Conservation (phyloP, 1,140 invertebrate genomes). For the Drosophila funebris region DNA sequence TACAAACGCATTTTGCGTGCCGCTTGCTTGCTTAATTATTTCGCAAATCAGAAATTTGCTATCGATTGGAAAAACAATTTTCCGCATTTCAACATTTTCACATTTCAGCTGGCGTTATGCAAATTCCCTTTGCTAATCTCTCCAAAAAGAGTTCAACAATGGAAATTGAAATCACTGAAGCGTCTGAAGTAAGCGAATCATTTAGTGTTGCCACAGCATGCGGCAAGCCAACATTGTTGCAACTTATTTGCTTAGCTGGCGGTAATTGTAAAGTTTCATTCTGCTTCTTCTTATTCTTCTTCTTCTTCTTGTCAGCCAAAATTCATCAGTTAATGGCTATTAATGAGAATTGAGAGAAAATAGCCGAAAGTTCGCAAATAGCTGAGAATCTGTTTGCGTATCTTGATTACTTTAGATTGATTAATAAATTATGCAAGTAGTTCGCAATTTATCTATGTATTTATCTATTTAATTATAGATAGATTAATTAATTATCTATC, state of each 20-base stretch:
- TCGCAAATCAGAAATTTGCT: slow-evolving; percentile 2
- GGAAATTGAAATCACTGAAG: slow-evolving; percentile 36
- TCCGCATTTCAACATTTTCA: slow-evolving; percentile 21
- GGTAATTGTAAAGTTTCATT: not conserved
- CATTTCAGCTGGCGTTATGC: not conserved
- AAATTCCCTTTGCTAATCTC: slow-evolving; percentile 5
- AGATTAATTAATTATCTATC: too few relatives aligned
- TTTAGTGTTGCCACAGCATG: slow-evolving; percentile 19
- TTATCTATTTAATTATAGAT: too few relatives aligned
- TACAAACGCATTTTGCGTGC: slow-evolving; percentile 14
- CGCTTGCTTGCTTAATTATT: slow-evolving; percentile 18
- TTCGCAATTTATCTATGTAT: too few relatives aligned
- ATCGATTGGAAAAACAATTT: slow-evolving; percentile 21
- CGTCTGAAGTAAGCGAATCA: slow-evolving; percentile 13
- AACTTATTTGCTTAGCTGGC: slow-evolving; percentile 2
- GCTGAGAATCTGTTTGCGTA: too few relatives aligned
- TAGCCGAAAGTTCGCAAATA: not conserved
- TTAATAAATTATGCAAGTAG: too few relatives aligned
- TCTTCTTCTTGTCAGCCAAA: not conserved
- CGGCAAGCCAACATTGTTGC: slow-evolving; percentile 6
- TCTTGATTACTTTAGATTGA: too few relatives aligned
- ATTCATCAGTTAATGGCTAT: not conserved
- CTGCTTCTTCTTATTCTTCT: not conserved
- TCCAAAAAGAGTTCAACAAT: slow-evolving; percentile 7
- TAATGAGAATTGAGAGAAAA: not conserved